Evolutionary conservation across 2,888 invertebrate genomes (phyloP), one percentile per base, ranked within the genome.

Genomic region (Drosophila anceps): DNA sequence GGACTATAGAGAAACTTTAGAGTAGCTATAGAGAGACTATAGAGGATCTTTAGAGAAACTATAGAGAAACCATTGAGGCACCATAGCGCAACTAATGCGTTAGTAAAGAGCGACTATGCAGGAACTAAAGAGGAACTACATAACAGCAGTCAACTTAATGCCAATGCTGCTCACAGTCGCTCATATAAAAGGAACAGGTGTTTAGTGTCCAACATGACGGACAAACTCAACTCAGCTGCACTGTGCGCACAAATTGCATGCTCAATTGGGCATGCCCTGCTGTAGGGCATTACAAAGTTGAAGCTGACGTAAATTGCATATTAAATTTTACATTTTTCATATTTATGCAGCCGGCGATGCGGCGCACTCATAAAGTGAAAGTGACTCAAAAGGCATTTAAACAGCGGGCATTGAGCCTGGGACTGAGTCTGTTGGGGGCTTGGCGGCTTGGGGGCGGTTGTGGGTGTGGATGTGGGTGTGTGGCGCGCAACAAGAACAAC

Each of bases 321-420:
- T 89, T 90, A 89, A 89, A 88, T 90, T 90, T 88, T 74, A 85
- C 80, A 90, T 88, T 90, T 90, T 88, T 88, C 90, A 88, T 84
- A 87, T 90, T 87, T 86, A 89, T 85, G 90, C 89, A 89, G 81
- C 55, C 66, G 64, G 73, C 69, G 55, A 50, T 48, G 63, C 72
- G 60, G 53, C 64, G 62, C 64, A 75, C 71, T 85, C 89, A 69
- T 89, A 85, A 85, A 89, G 84, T 87, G 89, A 89, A 89, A 84
- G 88, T 84, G 84, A 84, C 84, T 77, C 75, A 68, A 80, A 79
- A 79, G 77, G 55, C 76, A 63, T 70, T 79, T 79, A 76, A 74
- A 43, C 27, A n/a, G n/a, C 29, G 46, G 24, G 37, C 31, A 20
- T 9, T 20, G 18, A 20, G 51, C 13, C 33, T 27, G 20, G 20